These are phyloP conservation scores for Zaprionus lineosus DNA, from an alignment of 2,888 invertebrate species.

Conservation along the genomic window DNA sequence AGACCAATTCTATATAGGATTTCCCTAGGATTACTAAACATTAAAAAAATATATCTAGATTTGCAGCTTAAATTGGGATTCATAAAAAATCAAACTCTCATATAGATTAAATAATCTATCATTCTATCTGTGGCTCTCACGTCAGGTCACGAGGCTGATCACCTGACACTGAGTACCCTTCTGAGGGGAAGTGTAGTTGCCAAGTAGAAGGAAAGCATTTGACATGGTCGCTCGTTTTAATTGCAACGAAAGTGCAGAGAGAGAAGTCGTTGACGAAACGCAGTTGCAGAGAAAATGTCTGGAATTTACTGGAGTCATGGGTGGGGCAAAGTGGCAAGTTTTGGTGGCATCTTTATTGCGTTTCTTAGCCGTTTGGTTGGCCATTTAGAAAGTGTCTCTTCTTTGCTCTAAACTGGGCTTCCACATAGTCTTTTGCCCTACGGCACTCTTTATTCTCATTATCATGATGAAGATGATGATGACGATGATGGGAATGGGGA, in stretches of 20 bases:
- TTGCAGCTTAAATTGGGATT: too few relatives aligned
- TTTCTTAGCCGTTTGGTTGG: slow-evolving; percentile 40
- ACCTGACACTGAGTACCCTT: too few relatives aligned
- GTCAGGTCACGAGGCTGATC: too few relatives aligned
- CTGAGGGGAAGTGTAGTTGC: too few relatives aligned
- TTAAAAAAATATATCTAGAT: too few relatives aligned
- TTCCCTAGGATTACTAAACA: too few relatives aligned
- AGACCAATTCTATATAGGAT: too few relatives aligned
- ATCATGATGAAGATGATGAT: too few relatives aligned
- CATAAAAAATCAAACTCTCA: too few relatives aligned
- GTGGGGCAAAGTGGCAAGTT: slow-evolving; percentile 25
- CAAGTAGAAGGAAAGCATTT: slow-evolving; percentile 10
- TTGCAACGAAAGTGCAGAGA: slow-evolving; percentile 56
- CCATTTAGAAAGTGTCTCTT: slow-evolving; percentile 50
- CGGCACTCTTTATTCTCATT: slow-evolving; percentile 43
- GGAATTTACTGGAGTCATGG: slow-evolving; percentile 34
- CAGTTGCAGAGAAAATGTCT: slow-evolving; percentile 42
- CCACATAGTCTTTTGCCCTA: slow-evolving; percentile 18
- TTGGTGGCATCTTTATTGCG: slow-evolving; percentile 31
- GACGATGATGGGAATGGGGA: too few relatives aligned
- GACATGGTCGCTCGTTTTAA: slow-evolving; percentile 50
- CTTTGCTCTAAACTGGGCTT: slow-evolving; percentile 24
- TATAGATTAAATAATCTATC: too few relatives aligned
- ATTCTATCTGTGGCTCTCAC: too few relatives aligned
- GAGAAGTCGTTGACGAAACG: neutral